These are phyloP conservation scores for Mobula hypostoma DNA, from an alignment of 2,113 vertebrate species.

Conservation along the genomic window DNA sequence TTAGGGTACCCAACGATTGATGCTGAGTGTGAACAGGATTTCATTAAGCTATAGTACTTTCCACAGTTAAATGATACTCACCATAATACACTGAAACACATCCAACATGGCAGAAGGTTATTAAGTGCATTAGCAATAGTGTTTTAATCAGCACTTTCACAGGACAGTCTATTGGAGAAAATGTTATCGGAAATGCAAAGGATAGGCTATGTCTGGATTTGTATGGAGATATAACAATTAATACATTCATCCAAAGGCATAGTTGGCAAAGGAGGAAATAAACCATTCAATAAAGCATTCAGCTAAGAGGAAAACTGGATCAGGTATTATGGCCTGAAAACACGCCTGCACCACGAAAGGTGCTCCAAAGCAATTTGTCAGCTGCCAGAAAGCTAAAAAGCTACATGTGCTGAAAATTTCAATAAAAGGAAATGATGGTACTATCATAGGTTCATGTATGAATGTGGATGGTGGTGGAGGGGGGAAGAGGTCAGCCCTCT, in stretches of 20 bases:
- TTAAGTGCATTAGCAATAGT: background rate
- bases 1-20: background rate
- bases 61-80: background rate
- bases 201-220: background rate
- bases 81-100: background rate
- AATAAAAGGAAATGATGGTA: too few relatives aligned
- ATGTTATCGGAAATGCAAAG: background rate
- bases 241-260: background rate
- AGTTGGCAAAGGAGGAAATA: background rate
- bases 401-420: too few relatives aligned
- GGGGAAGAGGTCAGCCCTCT: too few relatives aligned
- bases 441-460: too few relatives aligned
- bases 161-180: background rate
- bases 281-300: background rate
- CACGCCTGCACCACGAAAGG: too few relatives aligned
- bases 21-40: background rate
- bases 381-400: too few relatives aligned
- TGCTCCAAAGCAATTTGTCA: too few relatives aligned
- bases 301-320: background rate
- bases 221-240: background rate
- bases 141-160: background rate
- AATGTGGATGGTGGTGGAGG: too few relatives aligned
- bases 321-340: background rate
- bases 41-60: background rate
- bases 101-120: background rate